Evolutionary conservation across 2,888 invertebrate species (phyloP), one percentile per base, ranked within the genome.

Genomic region (Phymatocera aterrima): DNA sequence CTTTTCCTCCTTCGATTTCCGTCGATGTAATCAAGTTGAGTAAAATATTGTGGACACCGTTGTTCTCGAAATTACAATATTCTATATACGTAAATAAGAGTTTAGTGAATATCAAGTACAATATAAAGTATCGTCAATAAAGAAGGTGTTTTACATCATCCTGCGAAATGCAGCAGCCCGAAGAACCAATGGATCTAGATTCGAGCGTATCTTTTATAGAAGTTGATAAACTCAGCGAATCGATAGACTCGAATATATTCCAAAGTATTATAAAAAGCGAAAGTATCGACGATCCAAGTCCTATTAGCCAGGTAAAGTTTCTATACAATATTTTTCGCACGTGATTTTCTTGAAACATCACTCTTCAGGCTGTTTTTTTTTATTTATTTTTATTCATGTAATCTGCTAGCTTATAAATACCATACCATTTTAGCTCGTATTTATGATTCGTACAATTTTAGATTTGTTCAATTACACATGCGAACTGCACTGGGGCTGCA

Each of bases 111-210:
- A 51, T 18, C 18, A 31, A 54, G 24, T 74, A 37, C 18, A 34
- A 21, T 5, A 51, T 12, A 48, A 72, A 51, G 31, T 28, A 48
- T 72, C 34, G 48, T 21, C n/a, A 37, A 28, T 31, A 37, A 34
- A 31, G 24, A 21, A 21, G 28, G 18, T 28, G 15, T 31, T 51
- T 81, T 40, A 51, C 40, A 60, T 70, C 43, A 57, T 78, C 28
- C 61, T 34, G 43, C 61, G 77, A 91, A 88, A 92, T 92, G 85
- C 90, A 91, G 78, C 89, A 90, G 82, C 75, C 85, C 2, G 85
- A 83, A 18, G 91, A 91, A 82, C 86, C 90, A n/a, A 92, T 92
- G 92, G 92, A 92, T 8, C 89, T 92, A 21, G 93, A 93, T 57
- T 31, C 75, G 6, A 75, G 75, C 70, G 85, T 83, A 75, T 48